These are phyloP conservation scores for Scleropages formosus DNA, from an alignment of 2,797 vertebrate genomes.

Conservation along the genomic window DNA sequence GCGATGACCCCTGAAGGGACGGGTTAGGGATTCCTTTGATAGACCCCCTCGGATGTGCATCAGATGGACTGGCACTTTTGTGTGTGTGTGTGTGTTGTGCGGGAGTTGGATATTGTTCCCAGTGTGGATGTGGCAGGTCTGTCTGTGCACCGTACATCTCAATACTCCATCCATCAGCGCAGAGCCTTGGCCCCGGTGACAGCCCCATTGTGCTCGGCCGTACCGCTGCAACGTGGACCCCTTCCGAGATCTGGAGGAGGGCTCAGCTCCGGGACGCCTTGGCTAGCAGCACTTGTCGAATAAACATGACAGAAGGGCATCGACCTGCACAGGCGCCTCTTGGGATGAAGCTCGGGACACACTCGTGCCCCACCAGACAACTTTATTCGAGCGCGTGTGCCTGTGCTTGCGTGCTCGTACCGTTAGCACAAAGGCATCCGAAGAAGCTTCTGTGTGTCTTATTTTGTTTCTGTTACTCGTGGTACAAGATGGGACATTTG, in stretches of 20 bases:
- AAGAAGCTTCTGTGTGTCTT: no score
- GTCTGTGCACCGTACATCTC: constrained; percentile 34
- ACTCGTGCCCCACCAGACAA: neutral
- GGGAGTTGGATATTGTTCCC: constrained; percentile 24
- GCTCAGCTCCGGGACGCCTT: neutral
- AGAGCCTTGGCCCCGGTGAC: constrained; percentile 16
- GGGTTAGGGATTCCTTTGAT: constrained; percentile 23
- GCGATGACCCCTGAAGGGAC: constrained; percentile 26
- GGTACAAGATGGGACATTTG: neutral
- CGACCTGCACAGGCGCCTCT: constrained; percentile 6
- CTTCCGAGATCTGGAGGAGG: neutral
- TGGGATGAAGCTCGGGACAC: neutral
- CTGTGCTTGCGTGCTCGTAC: no score
- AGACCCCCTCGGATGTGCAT: constrained; percentile 14
- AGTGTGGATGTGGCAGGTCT: constrained; percentile 28
- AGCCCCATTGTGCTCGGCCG: constrained; percentile 13
- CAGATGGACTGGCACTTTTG: constrained; percentile 29
- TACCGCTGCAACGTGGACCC: constrained; percentile 21
- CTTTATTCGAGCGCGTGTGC: neutral
- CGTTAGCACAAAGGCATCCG: no score
- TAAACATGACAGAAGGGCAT: constrained; percentile 18
- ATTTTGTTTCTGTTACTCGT: no score
- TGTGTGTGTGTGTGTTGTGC: constrained; percentile 43
- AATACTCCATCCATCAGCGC: constrained; percentile 32
- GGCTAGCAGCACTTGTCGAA: constrained; percentile 6